phyloP scores from a whole-genome alignment of 2,888 invertebrate species.

The Leucoptera coffeella region DNA sequence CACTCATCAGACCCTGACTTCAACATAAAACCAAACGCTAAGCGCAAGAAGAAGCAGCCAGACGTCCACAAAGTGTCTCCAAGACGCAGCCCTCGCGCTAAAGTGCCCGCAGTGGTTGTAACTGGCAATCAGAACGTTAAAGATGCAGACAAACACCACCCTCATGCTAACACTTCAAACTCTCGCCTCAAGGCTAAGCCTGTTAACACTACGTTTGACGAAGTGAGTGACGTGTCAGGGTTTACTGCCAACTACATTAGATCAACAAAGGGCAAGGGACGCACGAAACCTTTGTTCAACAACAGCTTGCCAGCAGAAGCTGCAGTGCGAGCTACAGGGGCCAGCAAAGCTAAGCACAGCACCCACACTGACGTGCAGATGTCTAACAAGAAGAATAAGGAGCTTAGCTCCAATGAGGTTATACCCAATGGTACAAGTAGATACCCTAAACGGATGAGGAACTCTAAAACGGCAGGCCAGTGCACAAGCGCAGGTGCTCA shows the following conservation, averaged over 20 bases:
- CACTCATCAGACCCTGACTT: conserved; percentile 31
- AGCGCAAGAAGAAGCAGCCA: conserved; percentile 15
- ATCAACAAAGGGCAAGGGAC: conserved; percentile 26
- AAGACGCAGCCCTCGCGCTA: conserved; percentile 26
- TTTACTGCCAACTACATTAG: conserved; percentile 44
- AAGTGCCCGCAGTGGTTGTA: conserved; percentile 13
- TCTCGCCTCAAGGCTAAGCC: not conserved
- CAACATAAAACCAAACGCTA: conserved; percentile 28
- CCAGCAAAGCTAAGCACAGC: conserved; percentile 28
- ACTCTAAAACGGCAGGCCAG: no score
- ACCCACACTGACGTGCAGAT: conserved; percentile 29
- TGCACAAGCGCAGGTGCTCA: no score
- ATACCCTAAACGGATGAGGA: no score
- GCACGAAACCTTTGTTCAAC: conserved; percentile 18
- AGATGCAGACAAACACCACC: not conserved
- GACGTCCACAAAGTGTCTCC: no score
- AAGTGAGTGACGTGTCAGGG: conserved; percentile 40
- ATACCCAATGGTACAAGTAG: no score
- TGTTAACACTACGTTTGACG: conserved; percentile 31
- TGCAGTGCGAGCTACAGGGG: conserved; percentile 11
- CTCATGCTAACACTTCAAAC: no score
- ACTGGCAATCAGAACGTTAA: not conserved
- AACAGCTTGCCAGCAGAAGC: conserved; percentile 26
- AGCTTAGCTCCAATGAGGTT: conserved; percentile 30
- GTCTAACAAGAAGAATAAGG: no score